phyloP scores from a whole-genome alignment of 2,888 invertebrate genomes.

The Bugulina stolonifera region DNA sequence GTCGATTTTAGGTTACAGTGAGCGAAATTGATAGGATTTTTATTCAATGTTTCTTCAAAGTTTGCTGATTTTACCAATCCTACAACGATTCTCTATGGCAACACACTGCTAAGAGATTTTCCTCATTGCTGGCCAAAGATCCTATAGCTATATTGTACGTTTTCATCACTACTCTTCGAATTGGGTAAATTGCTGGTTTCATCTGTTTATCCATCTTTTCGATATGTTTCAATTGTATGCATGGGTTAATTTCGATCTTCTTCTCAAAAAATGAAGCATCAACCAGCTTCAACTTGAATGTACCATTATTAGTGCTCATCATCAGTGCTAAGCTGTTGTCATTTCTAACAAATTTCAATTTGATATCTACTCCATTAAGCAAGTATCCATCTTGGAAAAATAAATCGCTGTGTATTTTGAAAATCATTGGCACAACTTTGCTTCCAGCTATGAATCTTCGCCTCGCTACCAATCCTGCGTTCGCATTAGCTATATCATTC shows the following conservation, averaged over 20 bases:
- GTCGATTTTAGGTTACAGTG: neutral
- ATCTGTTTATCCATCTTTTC: neutral
- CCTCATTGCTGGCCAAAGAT: constrained; percentile 6
- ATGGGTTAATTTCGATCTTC: neutral
- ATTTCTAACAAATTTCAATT: neutral
- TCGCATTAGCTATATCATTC: constrained; percentile 1
- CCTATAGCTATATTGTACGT: neutral
- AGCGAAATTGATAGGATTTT: too few species aligned
- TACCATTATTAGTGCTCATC: neutral
- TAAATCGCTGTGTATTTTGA: neutral
- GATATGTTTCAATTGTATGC: neutral
- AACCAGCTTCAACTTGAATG: neutral
- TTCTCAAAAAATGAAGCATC: neutral
- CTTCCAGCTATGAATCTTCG: neutral
- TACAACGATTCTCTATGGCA: neutral
- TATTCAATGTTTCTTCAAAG: constrained; percentile 9
- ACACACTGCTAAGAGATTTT: neutral
- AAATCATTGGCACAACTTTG: neutral
- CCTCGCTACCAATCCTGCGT: constrained; percentile 27
- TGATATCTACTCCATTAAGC: too few species aligned
- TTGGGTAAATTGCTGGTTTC: neutral
- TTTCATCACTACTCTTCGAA: neutral
- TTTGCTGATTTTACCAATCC: neutral
- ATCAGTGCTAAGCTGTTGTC: neutral
- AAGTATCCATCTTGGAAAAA: neutral